phyloP scores from a whole-genome alignment of 1,140 invertebrate genomes.

The Forficula auricularia region DNA sequence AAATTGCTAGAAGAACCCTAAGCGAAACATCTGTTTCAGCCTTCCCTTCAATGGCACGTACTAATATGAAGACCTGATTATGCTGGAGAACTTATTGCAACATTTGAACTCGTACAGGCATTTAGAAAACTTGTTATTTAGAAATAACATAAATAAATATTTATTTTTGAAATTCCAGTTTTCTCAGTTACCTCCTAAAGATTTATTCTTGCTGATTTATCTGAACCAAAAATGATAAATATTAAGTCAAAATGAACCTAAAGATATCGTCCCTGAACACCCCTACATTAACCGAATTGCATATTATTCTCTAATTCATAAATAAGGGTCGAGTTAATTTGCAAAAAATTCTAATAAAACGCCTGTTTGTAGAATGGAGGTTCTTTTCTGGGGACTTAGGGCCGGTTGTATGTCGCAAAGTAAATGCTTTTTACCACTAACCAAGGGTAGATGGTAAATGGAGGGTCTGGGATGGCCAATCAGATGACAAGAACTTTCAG shows the following conservation, averaged over 20 bases:
- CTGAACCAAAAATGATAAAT: constrained; percentile 27
- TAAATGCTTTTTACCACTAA: too few relatives aligned
- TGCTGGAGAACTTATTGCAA: constrained; percentile 69
- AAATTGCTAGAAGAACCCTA: constrained; percentile 53
- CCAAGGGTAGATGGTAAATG: too few relatives aligned
- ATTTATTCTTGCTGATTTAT: constrained; percentile 27
- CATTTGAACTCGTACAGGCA: constrained; percentile 55
- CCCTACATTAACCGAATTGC: constrained; percentile 64
- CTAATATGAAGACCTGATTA: constrained; percentile 54
- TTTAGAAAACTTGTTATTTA: too few relatives aligned
- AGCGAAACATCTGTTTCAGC: constrained; percentile 45
- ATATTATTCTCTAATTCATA: constrained; percentile 25
- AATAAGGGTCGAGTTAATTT: not conserved
- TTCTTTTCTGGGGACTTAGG: constrained; percentile 75
- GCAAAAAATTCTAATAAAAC: not conserved
- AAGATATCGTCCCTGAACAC: constrained; percentile 44
- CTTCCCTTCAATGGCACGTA: constrained; percentile 68
- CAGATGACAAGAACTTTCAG: too few relatives aligned
- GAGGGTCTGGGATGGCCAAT: too few relatives aligned
- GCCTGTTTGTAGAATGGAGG: constrained; percentile 40
- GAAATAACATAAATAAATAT: too few relatives aligned
- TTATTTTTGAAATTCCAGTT: constrained; percentile 30
- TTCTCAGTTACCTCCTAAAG: constrained; percentile 21
- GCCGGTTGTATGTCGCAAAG: too few relatives aligned
- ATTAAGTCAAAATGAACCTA: too few relatives aligned